These are phyloP conservation scores for Burhinus oedicnemus DNA, from an alignment of 2,113 vertebrate genomes.

Conservation along the genomic window DNA sequence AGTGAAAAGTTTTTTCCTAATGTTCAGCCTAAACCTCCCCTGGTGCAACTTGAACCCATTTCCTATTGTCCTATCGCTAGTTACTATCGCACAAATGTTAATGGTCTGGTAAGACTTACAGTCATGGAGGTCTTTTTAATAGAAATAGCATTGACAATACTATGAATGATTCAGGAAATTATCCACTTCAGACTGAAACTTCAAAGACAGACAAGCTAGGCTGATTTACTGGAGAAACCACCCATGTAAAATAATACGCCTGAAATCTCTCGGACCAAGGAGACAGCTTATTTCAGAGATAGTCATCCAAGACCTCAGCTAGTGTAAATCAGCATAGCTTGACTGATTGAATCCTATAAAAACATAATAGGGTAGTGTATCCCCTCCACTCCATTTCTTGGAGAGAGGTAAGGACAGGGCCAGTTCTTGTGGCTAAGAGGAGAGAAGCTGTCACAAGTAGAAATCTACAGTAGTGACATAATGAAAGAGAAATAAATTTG, in stretches of 20 bases:
- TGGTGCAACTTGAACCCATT: no score
- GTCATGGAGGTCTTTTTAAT: neutral
- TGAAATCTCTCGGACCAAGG: conserved; percentile 30
- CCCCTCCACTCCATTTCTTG: neutral
- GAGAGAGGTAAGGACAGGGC: neutral
- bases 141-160: conserved; percentile 24
- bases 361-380: neutral
- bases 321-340: conserved; percentile 29
- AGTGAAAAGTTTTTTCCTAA: no score
- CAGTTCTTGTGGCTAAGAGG: neutral
- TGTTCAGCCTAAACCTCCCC: no score
- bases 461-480: neutral
- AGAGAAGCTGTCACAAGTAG: neutral
- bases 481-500: neutral
- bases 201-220: conserved; percentile 31
- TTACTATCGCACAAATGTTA: neutral
- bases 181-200: conserved; percentile 46
- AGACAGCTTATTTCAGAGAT: conserved; percentile 45
- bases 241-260: conserved; percentile 43
- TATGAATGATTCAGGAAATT: conserved; percentile 40
- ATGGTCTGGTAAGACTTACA: conserved; percentile 33
- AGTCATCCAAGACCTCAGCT: conserved; percentile 20
- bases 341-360: conserved; percentile 10
- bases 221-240: conserved; percentile 20
- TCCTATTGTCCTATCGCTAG: no score